A percentile compares a stretch with the other conserved stretches of the same genome.
Evolutionary conservation across 2,888 invertebrate species (phyloP).

Genomic region (Agrotis exclamationis): DNA sequence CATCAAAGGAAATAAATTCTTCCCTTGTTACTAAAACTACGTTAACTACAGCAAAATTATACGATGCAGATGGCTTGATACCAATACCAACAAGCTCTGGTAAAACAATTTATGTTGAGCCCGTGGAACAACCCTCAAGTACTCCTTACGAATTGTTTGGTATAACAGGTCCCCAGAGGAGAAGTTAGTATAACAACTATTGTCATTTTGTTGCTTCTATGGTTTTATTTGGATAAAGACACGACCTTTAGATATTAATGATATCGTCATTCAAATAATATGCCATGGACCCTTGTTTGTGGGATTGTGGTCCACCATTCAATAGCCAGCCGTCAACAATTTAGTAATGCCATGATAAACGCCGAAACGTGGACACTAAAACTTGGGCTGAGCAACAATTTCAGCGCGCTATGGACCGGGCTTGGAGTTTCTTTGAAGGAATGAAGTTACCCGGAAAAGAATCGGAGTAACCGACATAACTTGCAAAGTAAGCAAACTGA

Average conservation of each 20-base stretch:
- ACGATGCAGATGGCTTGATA: slow-evolving; percentile 46
- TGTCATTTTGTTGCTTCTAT: not conserved
- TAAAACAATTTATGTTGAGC: slow-evolving; percentile 64
- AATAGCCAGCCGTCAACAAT: too few relatives aligned
- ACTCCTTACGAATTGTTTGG: slow-evolving; percentile 64
- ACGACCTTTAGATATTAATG: not conserved
- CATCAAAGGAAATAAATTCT: not conserved
- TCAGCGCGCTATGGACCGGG: too few relatives aligned
- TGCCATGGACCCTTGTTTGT: too few relatives aligned
- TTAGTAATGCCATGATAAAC: too few relatives aligned
- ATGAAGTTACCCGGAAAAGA: too few relatives aligned
- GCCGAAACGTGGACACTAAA: too few relatives aligned
- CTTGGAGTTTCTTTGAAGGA: too few relatives aligned
- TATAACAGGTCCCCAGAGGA: slow-evolving; percentile 45
- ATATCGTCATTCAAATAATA: too few relatives aligned
- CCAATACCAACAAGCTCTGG: slow-evolving; percentile 69
- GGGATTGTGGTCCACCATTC: too few relatives aligned
- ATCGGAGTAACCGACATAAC: too few relatives aligned
- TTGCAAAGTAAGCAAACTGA: too few relatives aligned
- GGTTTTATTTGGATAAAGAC: not conserved
- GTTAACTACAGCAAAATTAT: slow-evolving; percentile 67
- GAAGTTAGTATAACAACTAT: slow-evolving; percentile 58
- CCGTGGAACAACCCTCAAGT: slow-evolving; percentile 22
- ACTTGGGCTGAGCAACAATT: too few relatives aligned
- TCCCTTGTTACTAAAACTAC: slow-evolving; percentile 7